Evolutionary conservation across 2,113 vertebrate genomes (phyloP).

Genomic region (Vulpes lagopus): DNA sequence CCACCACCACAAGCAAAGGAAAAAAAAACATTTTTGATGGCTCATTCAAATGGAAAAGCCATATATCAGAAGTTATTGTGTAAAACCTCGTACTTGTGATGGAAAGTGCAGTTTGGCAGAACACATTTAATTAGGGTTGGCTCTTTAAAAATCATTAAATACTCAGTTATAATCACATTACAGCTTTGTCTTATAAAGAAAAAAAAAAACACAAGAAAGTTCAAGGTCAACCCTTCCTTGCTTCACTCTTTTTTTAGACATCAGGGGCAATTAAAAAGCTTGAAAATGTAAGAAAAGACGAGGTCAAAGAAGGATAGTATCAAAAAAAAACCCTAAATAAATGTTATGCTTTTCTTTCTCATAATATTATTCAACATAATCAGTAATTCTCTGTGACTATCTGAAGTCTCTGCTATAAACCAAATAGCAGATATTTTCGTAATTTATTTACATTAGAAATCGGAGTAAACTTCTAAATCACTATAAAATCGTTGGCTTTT

Average conservation of each 20-base stretch:
- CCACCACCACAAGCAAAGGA: conserved; percentile 77
- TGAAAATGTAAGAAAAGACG: conserved; percentile 38
- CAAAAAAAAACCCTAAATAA: background rate
- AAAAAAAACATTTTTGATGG: conserved; percentile 86
- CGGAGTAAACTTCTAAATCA: background rate
- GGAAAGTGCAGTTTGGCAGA: conserved; percentile 86
- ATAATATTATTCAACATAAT: conserved; percentile 4
- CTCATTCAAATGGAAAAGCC: conserved; percentile 87
- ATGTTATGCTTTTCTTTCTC: conserved; percentile 7
- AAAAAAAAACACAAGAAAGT: conserved; percentile 83
- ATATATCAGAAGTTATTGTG: conserved; percentile 86
- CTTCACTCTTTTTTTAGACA: conserved; percentile 67
- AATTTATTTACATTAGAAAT: conserved; percentile 61
- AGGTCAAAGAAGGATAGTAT: conserved; percentile 11
- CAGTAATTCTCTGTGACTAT: background rate
- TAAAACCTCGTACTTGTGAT: conserved; percentile 83
- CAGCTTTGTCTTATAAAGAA: conserved; percentile 76
- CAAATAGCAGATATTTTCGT: conserved; percentile 24
- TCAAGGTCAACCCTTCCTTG: conserved; percentile 79
- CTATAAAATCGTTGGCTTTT: background rate
- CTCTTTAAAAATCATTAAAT: conserved; percentile 80
- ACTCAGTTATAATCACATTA: conserved; percentile 84
- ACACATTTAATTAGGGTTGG: conserved; percentile 83
- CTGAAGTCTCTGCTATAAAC: background rate
- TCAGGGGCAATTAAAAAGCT: conserved; percentile 8